Evolutionary conservation across 2,888 invertebrate species (phyloP).

Genomic region (Blastobasis adustella): DNA sequence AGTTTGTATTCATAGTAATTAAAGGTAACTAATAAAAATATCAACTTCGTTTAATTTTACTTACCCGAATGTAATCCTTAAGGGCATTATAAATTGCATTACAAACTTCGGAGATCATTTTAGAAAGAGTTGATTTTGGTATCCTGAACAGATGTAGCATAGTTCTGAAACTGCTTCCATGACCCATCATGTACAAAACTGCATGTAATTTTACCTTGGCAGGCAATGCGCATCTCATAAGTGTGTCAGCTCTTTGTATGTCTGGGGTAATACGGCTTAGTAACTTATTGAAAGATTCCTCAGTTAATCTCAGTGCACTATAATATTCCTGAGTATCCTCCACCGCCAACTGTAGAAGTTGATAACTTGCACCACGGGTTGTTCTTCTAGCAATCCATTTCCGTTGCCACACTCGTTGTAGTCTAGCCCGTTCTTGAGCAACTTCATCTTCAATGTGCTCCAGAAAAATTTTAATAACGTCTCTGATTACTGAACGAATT

Average conservation of each 20-base stretch:
- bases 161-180: slow-evolving; percentile 1
- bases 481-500: no score
- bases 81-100: slow-evolving; percentile 1
- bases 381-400: slow-evolving; percentile 9
- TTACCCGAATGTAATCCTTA: slow-evolving; percentile 2
- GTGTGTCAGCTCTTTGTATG: slow-evolving; percentile 2
- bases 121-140: no score
- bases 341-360: slow-evolving; percentile 11
- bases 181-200: slow-evolving; percentile 2
- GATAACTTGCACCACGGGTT: slow-evolving; percentile 6
- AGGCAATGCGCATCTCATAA: slow-evolving; percentile 1
- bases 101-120: background rate
- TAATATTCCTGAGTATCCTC: slow-evolving; percentile 14
- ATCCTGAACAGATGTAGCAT: slow-evolving; percentile 1
- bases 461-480: no score
- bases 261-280: background rate
- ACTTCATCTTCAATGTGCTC: no score
- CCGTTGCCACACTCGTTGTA: slow-evolving; percentile 11
- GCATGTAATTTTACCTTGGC: slow-evolving; percentile 3
- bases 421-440: background rate
- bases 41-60: slow-evolving; percentile 1
- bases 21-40: slow-evolving; percentile 1
- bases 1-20: no score
- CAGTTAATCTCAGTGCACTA: background rate
- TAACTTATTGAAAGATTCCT: slow-evolving; percentile 1